Percentiles rank a stretch among this genome's conserved stretches.
Conservation (phyloP, 1,140 invertebrate species). For the Mesaphorura yosii region DNA sequence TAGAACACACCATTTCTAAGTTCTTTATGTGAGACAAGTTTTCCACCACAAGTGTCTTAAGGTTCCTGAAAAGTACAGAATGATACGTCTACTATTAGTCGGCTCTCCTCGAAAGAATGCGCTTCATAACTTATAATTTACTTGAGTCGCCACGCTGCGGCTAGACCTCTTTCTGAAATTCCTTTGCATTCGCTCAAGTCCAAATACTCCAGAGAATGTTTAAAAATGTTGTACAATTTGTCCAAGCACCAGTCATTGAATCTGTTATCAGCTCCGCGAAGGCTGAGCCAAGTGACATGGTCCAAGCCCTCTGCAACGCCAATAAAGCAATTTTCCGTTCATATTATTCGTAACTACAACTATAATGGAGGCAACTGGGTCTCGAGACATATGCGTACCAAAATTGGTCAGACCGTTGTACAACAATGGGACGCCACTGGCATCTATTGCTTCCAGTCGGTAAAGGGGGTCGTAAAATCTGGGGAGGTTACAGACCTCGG, state of each 20-base stretch:
- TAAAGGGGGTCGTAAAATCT: constrained; percentile 40
- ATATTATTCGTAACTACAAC: too few relatives aligned
- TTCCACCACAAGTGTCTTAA: constrained; percentile 26
- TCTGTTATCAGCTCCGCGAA: constrained; percentile 49
- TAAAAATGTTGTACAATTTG: constrained; percentile 46
- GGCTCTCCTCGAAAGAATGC: too few relatives aligned
- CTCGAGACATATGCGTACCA: constrained; percentile 34
- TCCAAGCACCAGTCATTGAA: constrained; percentile 66
- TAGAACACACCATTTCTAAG: constrained; percentile 29
- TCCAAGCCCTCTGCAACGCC: constrained; percentile 40
- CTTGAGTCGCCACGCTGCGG: constrained; percentile 46
- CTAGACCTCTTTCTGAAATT: constrained; percentile 52
- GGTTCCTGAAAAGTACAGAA: constrained; percentile 24
- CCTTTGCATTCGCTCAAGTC: constrained; percentile 57
- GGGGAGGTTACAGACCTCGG: constrained; percentile 19
- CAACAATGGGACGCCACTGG: constrained; percentile 43
- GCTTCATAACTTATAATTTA: too few relatives aligned
- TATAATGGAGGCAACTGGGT: too few relatives aligned
- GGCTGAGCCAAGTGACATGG: constrained; percentile 50
- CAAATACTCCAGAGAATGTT: constrained; percentile 51
- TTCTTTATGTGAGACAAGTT: constrained; percentile 27
- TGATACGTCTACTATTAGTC: not conserved
- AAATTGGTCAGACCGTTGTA: constrained; percentile 63
- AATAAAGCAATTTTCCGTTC: constrained; percentile 10
- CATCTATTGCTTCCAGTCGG: constrained; percentile 55